Conservation (phyloP, 1,140 invertebrate species). For the Rhopalosiphum maidis region DNA sequence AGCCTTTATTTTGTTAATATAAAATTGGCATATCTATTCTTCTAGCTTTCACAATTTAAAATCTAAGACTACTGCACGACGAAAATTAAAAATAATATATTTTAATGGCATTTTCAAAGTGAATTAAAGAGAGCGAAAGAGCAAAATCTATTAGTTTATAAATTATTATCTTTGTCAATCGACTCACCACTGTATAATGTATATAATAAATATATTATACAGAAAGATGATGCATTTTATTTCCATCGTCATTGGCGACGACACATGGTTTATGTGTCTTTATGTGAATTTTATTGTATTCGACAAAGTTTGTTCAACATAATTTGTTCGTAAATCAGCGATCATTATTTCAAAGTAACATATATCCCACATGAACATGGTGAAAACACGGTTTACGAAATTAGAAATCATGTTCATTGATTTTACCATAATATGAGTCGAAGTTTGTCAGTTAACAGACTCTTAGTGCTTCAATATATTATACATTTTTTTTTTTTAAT, state of each 20-base stretch:
- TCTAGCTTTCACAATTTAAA: not conserved
- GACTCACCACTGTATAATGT: not conserved
- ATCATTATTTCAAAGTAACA: not conserved
- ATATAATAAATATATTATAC: not conserved
- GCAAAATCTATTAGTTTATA: not conserved
- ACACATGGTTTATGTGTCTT: not conserved
- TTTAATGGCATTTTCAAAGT: not conserved
- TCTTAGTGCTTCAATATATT: not conserved
- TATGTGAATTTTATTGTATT: slow-evolving; percentile 14
- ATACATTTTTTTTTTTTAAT: not conserved
- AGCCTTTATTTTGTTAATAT: not conserved
- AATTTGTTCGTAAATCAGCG: not conserved
- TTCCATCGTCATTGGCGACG: not conserved
- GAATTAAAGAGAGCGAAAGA: not conserved
- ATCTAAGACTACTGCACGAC: not conserved
- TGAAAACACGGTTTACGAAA: not conserved
- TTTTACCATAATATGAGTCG: not conserved
- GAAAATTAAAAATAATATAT: not conserved
- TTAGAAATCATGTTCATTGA: not conserved
- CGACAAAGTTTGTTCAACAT: not conserved
- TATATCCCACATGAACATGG: not conserved
- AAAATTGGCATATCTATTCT: not conserved
- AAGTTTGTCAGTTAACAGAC: not conserved
- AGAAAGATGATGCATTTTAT: not conserved
- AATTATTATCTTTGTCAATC: not conserved